Percentiles rank a stretch among this genome's conserved stretches.
phyloP scores from a whole-genome alignment of 2,113 vertebrate species.

The Odontophorus gujanensis region DNA sequence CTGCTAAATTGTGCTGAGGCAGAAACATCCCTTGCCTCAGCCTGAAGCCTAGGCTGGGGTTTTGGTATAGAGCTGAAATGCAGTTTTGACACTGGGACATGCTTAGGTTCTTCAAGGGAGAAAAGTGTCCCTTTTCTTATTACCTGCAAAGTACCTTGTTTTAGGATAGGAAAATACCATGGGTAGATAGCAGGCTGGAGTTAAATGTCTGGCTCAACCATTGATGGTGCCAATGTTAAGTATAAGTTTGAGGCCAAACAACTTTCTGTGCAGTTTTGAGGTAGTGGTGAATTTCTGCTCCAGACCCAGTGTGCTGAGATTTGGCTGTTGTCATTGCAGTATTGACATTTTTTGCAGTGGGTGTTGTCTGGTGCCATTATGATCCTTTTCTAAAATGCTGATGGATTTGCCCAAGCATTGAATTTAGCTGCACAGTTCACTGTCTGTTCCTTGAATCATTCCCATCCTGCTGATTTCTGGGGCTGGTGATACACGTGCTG shows the following conservation, averaged over 20 bases:
- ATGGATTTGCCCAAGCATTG: neutral
- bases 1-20: neutral
- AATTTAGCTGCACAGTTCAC: neutral
- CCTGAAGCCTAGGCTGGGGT: neutral
- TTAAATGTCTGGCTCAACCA: neutral
- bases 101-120: neutral
- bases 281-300: neutral
- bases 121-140: neutral
- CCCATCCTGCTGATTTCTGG: neutral
- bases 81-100: neutral
- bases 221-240: neutral
- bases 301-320: neutral
- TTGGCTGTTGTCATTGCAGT: neutral
- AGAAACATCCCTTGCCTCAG: neutral
- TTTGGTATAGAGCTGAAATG: neutral
- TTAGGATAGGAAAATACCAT: neutral
- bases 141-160: neutral
- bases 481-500: rapidly evolving
- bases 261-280: neutral
- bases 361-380: neutral
- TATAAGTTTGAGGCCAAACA: neutral
- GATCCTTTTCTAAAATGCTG: neutral
- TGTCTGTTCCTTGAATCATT: neutral
- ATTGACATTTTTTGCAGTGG: neutral
- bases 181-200: neutral